phyloP scores from a whole-genome alignment of 1,140 invertebrate genomes.

The Anastatus disparis region DNA sequence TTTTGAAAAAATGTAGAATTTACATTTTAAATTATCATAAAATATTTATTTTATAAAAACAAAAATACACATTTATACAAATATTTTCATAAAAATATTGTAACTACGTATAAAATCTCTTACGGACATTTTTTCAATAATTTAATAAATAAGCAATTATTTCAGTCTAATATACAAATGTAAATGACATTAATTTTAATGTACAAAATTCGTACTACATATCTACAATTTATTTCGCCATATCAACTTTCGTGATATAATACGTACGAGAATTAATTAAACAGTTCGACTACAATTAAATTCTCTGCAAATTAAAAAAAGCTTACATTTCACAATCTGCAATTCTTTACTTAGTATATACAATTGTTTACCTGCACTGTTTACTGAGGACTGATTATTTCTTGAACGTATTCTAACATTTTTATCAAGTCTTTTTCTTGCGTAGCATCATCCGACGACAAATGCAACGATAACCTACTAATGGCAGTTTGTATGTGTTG shows the following conservation, averaged over 20 bases:
- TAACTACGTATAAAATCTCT: conserved; percentile 1
- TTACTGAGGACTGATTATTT: conserved; percentile 47
- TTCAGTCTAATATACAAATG: conserved; percentile 17
- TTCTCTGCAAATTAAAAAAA: no score
- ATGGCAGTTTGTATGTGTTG: conserved; percentile 56
- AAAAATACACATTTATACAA: conserved; percentile 11
- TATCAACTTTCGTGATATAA: no score
- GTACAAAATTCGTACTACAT: conserved; percentile 17
- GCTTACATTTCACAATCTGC: no score
- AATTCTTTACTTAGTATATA: no score
- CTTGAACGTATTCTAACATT: conserved; percentile 56
- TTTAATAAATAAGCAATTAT: conserved; percentile 19
- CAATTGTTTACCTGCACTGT: neutral
- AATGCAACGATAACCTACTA: conserved; percentile 50
- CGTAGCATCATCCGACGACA: conserved; percentile 20
- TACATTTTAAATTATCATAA: conserved; percentile 10
- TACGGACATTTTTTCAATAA: neutral
- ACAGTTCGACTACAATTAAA: no score
- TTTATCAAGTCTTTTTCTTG: conserved; percentile 52
- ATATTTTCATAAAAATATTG: conserved; percentile 3
- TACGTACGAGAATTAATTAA: no score
- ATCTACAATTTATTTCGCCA: conserved; percentile 10
- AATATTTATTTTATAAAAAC: conserved; percentile 21
- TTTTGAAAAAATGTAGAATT: neutral
- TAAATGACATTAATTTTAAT: neutral